Conservation (phyloP, 2,113 vertebrate genomes). For the Ceuthmochares aereus region DNA sequence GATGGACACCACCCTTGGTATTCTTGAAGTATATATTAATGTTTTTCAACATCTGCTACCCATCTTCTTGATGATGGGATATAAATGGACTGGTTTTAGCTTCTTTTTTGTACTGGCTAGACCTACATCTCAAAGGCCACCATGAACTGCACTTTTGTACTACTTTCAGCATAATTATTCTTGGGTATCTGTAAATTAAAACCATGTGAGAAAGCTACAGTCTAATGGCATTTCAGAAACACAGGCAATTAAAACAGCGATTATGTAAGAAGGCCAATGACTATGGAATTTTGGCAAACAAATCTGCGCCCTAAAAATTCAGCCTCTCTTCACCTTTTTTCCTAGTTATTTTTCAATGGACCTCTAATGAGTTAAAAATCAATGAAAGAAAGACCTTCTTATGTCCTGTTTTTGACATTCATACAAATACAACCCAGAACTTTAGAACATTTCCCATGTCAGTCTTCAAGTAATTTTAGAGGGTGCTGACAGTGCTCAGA, state of each 20-base stretch:
- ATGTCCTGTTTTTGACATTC: neutral
- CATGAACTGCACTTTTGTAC: neutral
- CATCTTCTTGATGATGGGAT: conserved; percentile 18
- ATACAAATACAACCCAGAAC: neutral
- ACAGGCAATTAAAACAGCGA: neutral
- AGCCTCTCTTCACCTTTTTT: neutral
- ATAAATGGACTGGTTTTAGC: neutral
- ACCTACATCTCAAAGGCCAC: neutral
- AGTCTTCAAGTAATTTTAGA: neutral
- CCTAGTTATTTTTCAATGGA: neutral
- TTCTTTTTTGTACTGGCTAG: conserved; percentile 19
- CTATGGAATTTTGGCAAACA: neutral
- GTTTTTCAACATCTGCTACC: conserved; percentile 38
- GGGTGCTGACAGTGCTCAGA: neutral
- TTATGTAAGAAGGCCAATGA: neutral
- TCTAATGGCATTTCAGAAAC: neutral
- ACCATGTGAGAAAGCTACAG: conserved; percentile 5
- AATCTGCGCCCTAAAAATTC: neutral
- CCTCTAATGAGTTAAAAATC: neutral
- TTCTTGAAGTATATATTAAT: neutral
- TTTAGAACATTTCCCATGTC: neutral
- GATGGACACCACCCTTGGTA: neutral
- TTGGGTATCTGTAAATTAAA: conserved; percentile 21
- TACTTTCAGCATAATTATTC: conserved; percentile 1
- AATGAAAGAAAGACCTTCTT: neutral